Percentiles rank a stretch among this genome's conserved stretches.
Conservation (phyloP, 2,888 invertebrate genomes). For the Synergus gifuensis region DNA sequence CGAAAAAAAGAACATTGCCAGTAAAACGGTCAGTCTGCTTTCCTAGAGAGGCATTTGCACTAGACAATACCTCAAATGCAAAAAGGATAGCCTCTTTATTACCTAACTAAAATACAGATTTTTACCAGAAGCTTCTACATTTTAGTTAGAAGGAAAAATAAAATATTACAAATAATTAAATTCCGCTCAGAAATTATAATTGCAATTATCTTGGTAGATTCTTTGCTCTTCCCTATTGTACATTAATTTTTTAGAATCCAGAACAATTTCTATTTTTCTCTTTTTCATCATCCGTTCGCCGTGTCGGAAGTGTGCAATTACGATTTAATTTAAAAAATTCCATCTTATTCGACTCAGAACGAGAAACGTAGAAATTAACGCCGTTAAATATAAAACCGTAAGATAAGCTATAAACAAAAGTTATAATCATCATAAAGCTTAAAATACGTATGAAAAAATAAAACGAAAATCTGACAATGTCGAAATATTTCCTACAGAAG, state of each 20-base stretch:
- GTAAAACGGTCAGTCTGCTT: background rate
- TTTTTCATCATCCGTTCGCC: background rate
- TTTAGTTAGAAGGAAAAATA: too few species aligned
- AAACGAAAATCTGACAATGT: background rate
- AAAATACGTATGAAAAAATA: background rate
- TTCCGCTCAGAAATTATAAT: slow-evolving; percentile 6
- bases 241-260: background rate
- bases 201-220: background rate
- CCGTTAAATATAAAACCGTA: background rate
- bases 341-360: background rate
- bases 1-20: background rate
- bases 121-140: background rate
- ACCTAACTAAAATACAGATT: background rate
- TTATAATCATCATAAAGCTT: background rate
- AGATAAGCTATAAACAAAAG: background rate
- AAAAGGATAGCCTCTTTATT: too few species aligned
- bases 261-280: slow-evolving; percentile 3
- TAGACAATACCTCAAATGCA: slow-evolving; percentile 6
- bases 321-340: slow-evolving; percentile 7
- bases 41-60: background rate
- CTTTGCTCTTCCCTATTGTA: background rate
- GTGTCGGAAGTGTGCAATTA: background rate
- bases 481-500: background rate
- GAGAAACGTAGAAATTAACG: background rate
- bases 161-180: background rate